These are phyloP conservation scores for Bugula neritina DNA, from an alignment of 2,888 invertebrate genomes.

Conservation along the genomic window DNA sequence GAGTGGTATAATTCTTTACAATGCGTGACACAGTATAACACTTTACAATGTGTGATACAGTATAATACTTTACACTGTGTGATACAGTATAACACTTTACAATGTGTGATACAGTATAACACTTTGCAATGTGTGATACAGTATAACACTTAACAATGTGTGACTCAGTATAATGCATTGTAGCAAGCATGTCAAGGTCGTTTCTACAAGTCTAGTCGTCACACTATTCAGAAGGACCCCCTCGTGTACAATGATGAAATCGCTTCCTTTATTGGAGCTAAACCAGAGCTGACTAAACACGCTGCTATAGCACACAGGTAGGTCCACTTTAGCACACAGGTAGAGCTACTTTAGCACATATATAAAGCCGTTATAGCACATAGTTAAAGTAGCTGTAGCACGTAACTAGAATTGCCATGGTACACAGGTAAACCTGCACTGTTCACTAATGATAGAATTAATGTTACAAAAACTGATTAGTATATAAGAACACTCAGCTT, in stretches of 20 bases:
- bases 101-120: background rate
- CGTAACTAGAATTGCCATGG: too few species aligned
- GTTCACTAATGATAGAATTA: too few species aligned
- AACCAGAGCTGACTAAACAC: conserved; percentile 39
- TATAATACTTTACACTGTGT: background rate
- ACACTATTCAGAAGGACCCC: conserved; percentile 47
- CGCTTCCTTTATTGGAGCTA: conserved; percentile 43
- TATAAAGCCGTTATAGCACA: background rate
- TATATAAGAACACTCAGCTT: too few species aligned
- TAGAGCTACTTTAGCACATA: background rate
- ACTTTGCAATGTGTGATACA: background rate
- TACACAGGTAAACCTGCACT: too few species aligned
- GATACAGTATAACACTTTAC: background rate
- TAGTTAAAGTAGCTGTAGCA: too few species aligned
- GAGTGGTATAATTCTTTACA: background rate
- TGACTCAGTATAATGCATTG: background rate
- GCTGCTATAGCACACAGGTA: conserved; percentile 47
- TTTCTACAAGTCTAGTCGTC: conserved; percentile 42
- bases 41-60: background rate
- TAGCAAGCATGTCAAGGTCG: background rate
- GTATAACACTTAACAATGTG: background rate
- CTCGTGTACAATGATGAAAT: conserved; percentile 47
- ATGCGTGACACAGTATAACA: background rate
- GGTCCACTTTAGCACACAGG: too few species aligned
- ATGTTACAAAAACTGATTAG: too few species aligned